Base-by-base conservation (phyloP, 2,113 vertebrate species). In the Globicephala melas region DNA sequence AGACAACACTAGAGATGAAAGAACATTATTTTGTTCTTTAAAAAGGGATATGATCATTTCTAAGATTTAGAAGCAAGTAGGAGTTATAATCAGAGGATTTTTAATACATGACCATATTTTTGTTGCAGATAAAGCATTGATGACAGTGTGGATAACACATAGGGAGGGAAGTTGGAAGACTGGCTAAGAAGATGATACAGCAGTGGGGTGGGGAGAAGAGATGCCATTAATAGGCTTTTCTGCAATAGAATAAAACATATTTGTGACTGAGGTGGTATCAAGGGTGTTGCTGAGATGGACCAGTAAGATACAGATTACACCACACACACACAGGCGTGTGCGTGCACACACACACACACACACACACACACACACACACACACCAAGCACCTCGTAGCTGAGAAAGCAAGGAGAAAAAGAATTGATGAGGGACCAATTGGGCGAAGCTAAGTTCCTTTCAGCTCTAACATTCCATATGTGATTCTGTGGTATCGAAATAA, bases 201-300 rank as follows among this genome's bases (percentile, higher is more conserved):
- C 8, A 8, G 65, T 31, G 20, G 13, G 18, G 18, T 2, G 13
- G 12, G 74, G 36, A 94, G n/a, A 28, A 36, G 23, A 23, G 18
- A 6, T 67, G 14, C 28, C 26, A 3, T 3, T 53, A 12, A 13
- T 4, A 11, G 60, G 23, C 9, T 1, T 65, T 58, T 55, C n/a
- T 47, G 86, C 28, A n/a, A 26, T 47, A 12, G 36, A 15, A 36
- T 17, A 28, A 15, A 76, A 36, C 47, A 36, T 9, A 3, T 8
- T 6, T 68, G 36, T 28, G 58, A 9, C 38, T 13, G 23, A 18
- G 6, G 28, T 18, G 2, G 3, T 2, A 2, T 10, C n/a, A 18
- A 58, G 18, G 50, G 23, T 20, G 36, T 38, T 36, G 36, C 50
- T 6, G 68, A 31, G 47, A 15, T 31, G 23, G 28, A 31, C 50